Conservation (phyloP, 2,888 invertebrate genomes). For the Lasioglossum oenotherae region DNA sequence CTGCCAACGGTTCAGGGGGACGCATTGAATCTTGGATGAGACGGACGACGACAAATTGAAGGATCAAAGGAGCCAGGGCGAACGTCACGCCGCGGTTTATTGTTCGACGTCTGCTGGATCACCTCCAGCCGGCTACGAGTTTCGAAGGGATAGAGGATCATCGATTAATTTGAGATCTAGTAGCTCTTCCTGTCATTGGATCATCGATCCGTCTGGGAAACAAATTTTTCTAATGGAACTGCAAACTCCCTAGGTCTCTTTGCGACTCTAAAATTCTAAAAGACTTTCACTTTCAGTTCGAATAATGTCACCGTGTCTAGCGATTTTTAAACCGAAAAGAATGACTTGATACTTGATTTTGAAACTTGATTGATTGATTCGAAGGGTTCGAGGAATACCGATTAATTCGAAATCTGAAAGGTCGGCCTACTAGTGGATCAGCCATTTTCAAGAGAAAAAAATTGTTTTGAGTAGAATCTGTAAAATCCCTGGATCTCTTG, state of each 20-base stretch:
- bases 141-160: neutral
- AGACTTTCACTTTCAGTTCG: no score
- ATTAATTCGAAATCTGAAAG: no score
- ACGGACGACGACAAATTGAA: slow-evolving; percentile 66
- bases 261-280: no score
- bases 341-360: no score
- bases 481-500: neutral
- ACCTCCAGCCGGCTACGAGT: neutral
- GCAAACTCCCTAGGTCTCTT: neutral
- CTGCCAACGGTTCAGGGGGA: neutral
- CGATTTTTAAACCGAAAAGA: no score
- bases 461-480: neutral
- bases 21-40: slow-evolving; percentile 69
- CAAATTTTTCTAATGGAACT: neutral
- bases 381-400: no score
- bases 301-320: no score
- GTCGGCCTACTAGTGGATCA: no score
- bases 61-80: slow-evolving; percentile 60
- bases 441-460: no score
- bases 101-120: slow-evolving; percentile 26
- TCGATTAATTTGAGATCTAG: neutral
- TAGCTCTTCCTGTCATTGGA: neutral
- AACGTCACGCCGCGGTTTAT: slow-evolving; percentile 35
- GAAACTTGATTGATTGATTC: no score
- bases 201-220: neutral